Percentiles rank a stretch among this genome's conserved stretches.
Conservation (phyloP, 1,140 invertebrate genomes). For the Pseudomyrmex cubaensis region DNA sequence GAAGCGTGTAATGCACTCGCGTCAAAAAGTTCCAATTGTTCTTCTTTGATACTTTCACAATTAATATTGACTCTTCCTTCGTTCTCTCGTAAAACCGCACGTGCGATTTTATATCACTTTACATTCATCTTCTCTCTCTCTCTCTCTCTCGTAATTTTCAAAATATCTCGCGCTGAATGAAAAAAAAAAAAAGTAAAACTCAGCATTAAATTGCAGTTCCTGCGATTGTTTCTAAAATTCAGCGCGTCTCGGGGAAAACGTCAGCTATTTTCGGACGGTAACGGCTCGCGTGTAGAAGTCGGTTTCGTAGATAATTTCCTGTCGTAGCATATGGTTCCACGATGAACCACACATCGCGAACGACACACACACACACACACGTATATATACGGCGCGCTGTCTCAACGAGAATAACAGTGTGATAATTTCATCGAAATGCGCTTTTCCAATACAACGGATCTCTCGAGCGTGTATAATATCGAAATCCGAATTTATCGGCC, state of each 20-base stretch:
- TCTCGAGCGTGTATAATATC: background rate
- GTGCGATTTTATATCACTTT: slow-evolving; percentile 11
- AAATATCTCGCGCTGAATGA: background rate
- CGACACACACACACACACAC: background rate
- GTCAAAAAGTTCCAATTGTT: too few relatives aligned
- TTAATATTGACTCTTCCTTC: too few relatives aligned
- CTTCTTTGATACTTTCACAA: too few relatives aligned
- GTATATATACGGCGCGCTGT: background rate
- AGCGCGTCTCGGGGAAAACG: slow-evolving; percentile 39
- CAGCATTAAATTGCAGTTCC: background rate
- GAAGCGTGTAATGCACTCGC: too few relatives aligned
- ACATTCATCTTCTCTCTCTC: background rate
- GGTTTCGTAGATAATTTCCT: slow-evolving; percentile 47
- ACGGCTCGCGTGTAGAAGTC: slow-evolving; percentile 30
- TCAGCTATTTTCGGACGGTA: slow-evolving; percentile 50
- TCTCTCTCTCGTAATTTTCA: slow-evolving; percentile 13
- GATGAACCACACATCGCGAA: slow-evolving; percentile 13
- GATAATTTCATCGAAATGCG: slow-evolving; percentile 24
- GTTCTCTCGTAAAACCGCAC: background rate
- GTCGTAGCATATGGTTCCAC: slow-evolving; percentile 25
- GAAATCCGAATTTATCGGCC: background rate
- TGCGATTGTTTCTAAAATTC: slow-evolving; percentile 56
- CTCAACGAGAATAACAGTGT: background rate
- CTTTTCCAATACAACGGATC: slow-evolving; percentile 3
- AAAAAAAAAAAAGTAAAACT: slow-evolving; percentile 1